These are phyloP conservation scores for Pungitius pungitius DNA, from an alignment of 2,113 vertebrate species.

Conservation along the genomic window DNA sequence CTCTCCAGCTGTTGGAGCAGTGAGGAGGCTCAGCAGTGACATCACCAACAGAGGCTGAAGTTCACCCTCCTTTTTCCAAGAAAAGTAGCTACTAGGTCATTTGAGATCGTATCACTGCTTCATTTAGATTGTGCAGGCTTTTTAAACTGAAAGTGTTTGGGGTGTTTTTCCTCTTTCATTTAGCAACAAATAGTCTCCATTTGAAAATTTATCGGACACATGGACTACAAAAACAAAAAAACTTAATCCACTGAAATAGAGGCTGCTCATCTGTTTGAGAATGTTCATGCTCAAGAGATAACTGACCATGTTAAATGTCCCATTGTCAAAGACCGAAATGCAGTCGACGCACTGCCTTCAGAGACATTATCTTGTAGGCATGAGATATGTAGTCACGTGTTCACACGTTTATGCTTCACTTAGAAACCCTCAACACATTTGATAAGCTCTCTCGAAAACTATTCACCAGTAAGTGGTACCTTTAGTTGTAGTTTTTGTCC, in stretches of 20 bases:
- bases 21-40: neutral
- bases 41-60: neutral
- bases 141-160: neutral
- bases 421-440: neutral
- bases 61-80: slow-evolving; percentile 24
- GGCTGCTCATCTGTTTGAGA: neutral
- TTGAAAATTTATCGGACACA: neutral
- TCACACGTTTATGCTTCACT: neutral
- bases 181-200: neutral
- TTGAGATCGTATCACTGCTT: neutral
- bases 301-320: neutral
- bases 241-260: neutral
- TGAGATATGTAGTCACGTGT: neutral
- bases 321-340: neutral
- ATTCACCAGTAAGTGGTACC: neutral
- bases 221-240: neutral
- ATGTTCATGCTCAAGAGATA: neutral
- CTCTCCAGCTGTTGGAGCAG: neutral
- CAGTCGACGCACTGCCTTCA: neutral
- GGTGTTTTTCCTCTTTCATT: neutral
- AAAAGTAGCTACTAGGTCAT: slow-evolving; percentile 22
- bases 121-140: neutral
- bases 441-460: no score
- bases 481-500: neutral
- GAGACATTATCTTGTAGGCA: neutral